Evolutionary conservation across 2,888 invertebrate genomes (phyloP).

Genomic region (Ichneumoninae sp.): DNA sequence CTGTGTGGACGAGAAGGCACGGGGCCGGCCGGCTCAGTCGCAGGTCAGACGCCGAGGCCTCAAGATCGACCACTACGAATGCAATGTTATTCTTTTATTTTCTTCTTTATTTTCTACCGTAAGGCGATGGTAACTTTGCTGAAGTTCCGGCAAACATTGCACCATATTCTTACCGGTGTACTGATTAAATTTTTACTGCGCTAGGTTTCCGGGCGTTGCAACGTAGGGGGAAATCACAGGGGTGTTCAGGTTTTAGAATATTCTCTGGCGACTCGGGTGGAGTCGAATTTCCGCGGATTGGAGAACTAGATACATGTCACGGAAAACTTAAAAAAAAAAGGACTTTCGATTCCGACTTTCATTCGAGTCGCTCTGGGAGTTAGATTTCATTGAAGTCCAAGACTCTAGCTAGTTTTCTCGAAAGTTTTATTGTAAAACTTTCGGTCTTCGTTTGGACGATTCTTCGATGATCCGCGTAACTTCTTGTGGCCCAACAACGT

Average conservation of each 20-base stretch:
- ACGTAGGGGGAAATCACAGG: too few species aligned
- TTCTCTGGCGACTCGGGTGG: too few species aligned
- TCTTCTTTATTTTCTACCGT: neutral
- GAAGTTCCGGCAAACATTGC: neutral
- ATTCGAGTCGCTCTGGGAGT: neutral
- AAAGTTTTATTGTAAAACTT: neutral
- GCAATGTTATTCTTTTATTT: neutral
- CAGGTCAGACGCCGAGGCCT: conserved; percentile 46
- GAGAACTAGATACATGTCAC: too few species aligned
- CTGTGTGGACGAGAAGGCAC: conserved; percentile 30
- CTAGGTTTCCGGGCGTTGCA: too few species aligned
- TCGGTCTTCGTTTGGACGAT: neutral
- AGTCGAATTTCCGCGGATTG: too few species aligned
- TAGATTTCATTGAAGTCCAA: neutral
- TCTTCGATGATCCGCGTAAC: neutral
- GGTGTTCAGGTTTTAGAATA: too few species aligned
- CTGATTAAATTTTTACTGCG: too few species aligned
- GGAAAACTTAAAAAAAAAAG: neutral
- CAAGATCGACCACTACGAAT: conserved; percentile 21
- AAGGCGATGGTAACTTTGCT: neutral
- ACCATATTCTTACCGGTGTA: too few species aligned
- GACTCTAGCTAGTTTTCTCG: neutral
- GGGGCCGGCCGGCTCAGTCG: conserved; percentile 53
- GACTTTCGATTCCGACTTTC: neutral
- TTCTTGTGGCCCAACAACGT: too few species aligned